A percentile compares a stretch with the other conserved stretches of the same genome.
Evolutionary conservation across 2,113 vertebrate genomes (phyloP).

Genomic region (Garra rufa): DNA sequence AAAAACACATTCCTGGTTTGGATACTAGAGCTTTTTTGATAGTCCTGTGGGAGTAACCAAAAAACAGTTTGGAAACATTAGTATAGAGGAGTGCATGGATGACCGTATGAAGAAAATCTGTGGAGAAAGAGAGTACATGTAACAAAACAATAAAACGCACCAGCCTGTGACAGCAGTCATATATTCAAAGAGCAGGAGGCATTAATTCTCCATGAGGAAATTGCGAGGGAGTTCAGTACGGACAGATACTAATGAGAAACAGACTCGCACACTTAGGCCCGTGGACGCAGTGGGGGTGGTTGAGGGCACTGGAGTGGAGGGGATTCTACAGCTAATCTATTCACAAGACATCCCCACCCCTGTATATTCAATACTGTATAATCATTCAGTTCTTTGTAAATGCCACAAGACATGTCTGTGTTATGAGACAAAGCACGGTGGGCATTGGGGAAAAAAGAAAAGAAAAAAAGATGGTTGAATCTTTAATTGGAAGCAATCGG

Average conservation of each 20-base stretch:
- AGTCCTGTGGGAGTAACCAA: neutral
- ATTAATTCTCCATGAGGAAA: conserved; percentile 53
- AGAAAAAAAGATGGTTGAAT: conserved; percentile 69
- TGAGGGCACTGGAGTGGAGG: conserved; percentile 25
- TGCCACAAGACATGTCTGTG: conserved; percentile 49
- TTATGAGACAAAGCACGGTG: conserved; percentile 40
- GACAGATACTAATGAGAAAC: conserved; percentile 55
- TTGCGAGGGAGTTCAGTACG: conserved; percentile 26
- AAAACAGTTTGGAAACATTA: neutral
- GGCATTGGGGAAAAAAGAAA: conserved; percentile 14
- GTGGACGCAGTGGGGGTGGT: conserved; percentile 39
- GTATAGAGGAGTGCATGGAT: neutral
- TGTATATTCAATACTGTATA: conserved; percentile 47
- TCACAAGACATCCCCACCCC: conserved; percentile 10
- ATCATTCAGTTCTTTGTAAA: conserved; percentile 41
- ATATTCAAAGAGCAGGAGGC: conserved; percentile 48
- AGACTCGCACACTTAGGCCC: conserved; percentile 49
- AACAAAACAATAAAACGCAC: conserved; percentile 50
- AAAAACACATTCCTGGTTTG: no score
- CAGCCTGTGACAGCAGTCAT: conserved; percentile 55
- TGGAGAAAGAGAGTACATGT: conserved; percentile 8
- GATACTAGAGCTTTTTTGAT: neutral
- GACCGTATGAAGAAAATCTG: neutral
- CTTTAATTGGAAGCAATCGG: conserved; percentile 78
- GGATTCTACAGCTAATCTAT: conserved; percentile 40